Evolutionary conservation across 2,888 invertebrate genomes (phyloP), one percentile per base, ranked within the genome.

Genomic region (Hoplodrina ambigua): DNA sequence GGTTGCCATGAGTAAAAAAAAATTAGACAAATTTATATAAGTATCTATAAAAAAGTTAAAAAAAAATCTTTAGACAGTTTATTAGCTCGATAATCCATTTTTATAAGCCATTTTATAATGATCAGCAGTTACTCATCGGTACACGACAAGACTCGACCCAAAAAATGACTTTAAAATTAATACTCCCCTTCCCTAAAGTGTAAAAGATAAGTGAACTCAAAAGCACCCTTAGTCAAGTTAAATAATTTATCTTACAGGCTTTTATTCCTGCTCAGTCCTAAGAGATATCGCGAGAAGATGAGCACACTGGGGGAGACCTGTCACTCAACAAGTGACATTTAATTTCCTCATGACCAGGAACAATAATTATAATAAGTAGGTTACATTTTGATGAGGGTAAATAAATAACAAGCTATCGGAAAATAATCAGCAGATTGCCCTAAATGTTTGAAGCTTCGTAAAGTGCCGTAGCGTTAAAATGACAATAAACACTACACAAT

Each of bases 121-220:
- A 0, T 30, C 19, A 4, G 1, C 20, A 55, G 41, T 41, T 17
- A 46, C 44, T 56, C 55, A 50, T 55, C 11, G 33, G 11, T n/a
- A 17, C 11, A 19, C n/a, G 17, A 56, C 19, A 67, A 68, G 11
- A 57, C 17, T 11, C 5, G 11, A 46, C 44, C 17, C 10, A 52
- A 69, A 79, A 72, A 52, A 54, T 17, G 2, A 13, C 25, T 37
- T 65, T 50, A 41, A 74, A 74, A 74, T 74, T 3, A 74, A 69
- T 53, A 61, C 49, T 78, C 80, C 83, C 80, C 69, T 81, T 81
- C 81, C 77, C 67, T 33, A 80, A 67, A 80, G 69, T 74, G 75
- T 80, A 76, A 82, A 25, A 86, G 84, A 87, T 85, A 78, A 77
- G 74, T 77, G 68, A 84, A 81, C 80, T 85, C 78, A 82, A 85